These are phyloP conservation scores for Polymixis flavicincta DNA, from an alignment of 2,888 invertebrate species.

Conservation along the genomic window DNA sequence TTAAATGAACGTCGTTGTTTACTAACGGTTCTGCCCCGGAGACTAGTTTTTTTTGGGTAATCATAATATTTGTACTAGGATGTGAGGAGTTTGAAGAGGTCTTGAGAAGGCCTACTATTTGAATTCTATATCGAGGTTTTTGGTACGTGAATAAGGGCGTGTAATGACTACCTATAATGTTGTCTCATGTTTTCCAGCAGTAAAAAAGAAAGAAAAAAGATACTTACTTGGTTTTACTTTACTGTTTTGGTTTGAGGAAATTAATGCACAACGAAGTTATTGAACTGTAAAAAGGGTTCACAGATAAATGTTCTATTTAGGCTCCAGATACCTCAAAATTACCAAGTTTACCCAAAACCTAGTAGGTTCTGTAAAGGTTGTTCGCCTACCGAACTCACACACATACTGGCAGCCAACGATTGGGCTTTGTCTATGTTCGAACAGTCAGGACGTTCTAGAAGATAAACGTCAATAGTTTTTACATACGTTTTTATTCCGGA, in stretches of 20 bases:
- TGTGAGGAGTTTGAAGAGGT: slow-evolving; percentile 29
- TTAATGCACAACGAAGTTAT: no score
- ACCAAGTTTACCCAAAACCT: no score
- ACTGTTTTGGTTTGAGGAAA: no score
- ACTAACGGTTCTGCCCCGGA: slow-evolving; percentile 45
- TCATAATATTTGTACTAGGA: slow-evolving; percentile 39
- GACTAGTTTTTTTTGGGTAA: slow-evolving; percentile 24
- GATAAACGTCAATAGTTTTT: no score
- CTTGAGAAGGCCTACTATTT: background rate
- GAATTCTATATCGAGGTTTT: background rate
- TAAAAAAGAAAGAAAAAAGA: background rate
- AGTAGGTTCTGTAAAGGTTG: background rate
- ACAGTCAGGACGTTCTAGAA: no score
- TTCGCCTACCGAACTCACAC: no score
- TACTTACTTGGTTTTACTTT: no score
- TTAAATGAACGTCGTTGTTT: slow-evolving; percentile 1
- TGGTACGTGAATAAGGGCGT: background rate
- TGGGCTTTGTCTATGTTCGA: no score
- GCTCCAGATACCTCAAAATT: background rate
- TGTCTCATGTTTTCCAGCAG: background rate
- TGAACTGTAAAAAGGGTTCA: background rate
- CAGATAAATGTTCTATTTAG: background rate
- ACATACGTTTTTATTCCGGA: no score
- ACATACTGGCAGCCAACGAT: no score
- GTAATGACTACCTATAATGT: background rate